Evolutionary conservation across 2,888 invertebrate genomes (phyloP).

Genomic region (Argyresthia goedartella): DNA sequence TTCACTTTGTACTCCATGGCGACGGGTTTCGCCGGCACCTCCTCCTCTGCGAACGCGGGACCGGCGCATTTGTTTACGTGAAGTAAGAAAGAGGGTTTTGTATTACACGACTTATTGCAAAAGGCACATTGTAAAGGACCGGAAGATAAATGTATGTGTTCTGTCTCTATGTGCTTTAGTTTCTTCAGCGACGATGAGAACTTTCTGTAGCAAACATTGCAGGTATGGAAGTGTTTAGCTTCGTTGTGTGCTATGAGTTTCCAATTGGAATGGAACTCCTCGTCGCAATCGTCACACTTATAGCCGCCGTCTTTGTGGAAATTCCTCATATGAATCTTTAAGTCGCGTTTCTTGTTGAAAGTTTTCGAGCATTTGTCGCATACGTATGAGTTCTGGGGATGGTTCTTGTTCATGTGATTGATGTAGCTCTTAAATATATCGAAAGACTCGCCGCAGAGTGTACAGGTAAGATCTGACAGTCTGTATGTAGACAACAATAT

Average conservation of each 20-base stretch:
- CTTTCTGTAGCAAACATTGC: conserved; percentile 41
- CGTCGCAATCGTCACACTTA: conserved; percentile 31
- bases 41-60: conserved; percentile 10
- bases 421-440: conserved; percentile 33
- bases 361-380: conserved; percentile 33
- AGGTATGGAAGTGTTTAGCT: conserved; percentile 34
- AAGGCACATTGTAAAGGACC: conserved; percentile 34
- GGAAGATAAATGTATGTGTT: conserved; percentile 23
- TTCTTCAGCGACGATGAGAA: conserved; percentile 34
- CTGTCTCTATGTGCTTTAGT: conserved; percentile 38
- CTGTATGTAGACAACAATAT: conserved; percentile 30
- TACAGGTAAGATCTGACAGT: conserved; percentile 39
- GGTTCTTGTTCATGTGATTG: conserved; percentile 35
- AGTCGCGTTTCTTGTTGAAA: conserved; percentile 39
- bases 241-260: conserved; percentile 33
- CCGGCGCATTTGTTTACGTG: conserved; percentile 35
- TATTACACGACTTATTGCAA: conserved; percentile 33
- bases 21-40: conserved; percentile 11
- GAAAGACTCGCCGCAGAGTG: conserved; percentile 32
- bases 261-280: conserved; percentile 24
- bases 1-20: conserved; percentile 13
- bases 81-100: conserved; percentile 36
- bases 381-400: conserved; percentile 28
- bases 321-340: conserved; percentile 31
- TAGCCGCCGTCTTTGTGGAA: conserved; percentile 31